phyloP scores from a whole-genome alignment of 2,113 vertebrate genomes.

The Poecilia latipinna region DNA sequence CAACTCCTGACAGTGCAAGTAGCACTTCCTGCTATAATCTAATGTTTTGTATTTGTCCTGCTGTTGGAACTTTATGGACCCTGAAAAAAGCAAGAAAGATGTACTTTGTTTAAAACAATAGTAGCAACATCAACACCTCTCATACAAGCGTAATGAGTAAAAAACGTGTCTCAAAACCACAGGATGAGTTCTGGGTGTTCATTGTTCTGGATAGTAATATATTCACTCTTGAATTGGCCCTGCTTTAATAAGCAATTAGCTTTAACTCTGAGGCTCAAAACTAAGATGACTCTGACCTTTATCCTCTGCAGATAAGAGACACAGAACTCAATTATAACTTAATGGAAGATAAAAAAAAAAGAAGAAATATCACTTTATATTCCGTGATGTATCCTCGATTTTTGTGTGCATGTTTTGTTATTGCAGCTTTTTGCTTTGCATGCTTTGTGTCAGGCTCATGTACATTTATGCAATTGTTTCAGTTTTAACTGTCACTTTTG shows the following conservation, averaged over 20 bases:
- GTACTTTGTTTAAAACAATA: background rate
- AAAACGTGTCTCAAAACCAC: background rate
- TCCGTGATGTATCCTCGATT: background rate
- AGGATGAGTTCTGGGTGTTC: background rate
- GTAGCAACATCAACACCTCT: background rate
- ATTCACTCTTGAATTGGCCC: background rate
- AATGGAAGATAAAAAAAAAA: background rate
- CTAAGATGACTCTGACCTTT: background rate
- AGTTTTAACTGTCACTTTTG: conserved; percentile 10
- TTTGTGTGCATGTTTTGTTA: conserved; percentile 19
- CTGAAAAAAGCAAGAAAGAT: background rate
- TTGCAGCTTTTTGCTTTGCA: conserved; percentile 3
- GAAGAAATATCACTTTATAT: background rate
- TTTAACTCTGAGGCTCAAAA: background rate
- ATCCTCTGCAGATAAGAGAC: background rate
- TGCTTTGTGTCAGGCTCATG: conserved; percentile 1
- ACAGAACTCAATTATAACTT: background rate
- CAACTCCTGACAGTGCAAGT: background rate
- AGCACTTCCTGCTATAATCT: no score
- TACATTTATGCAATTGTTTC: background rate
- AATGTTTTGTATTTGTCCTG: background rate
- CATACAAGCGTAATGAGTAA: background rate
- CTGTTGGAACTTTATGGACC: background rate
- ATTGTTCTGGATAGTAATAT: background rate
- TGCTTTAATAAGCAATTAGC: background rate